Evolutionary conservation across 2,797 vertebrate species (phyloP).

Genomic region (Lacerta bilineata): DNA sequence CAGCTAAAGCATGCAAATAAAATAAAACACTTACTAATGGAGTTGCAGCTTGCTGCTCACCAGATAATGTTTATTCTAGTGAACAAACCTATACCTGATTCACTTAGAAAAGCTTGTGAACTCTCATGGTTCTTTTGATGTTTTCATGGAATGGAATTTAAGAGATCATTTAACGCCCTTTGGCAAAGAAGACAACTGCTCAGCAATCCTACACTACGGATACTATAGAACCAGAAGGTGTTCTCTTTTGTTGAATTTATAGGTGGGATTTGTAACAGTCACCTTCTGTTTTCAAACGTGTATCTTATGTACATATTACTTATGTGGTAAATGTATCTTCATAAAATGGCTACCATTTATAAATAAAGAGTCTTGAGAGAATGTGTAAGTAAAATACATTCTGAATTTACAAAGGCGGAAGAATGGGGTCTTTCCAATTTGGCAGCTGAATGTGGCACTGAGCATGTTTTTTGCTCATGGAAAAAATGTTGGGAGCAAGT

Average conservation of each 20-base stretch:
- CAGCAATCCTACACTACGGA: slow-evolving; percentile 56
- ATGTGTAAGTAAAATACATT: slow-evolving; percentile 68
- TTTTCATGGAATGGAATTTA: slow-evolving; percentile 64
- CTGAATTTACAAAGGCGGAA: slow-evolving; percentile 58
- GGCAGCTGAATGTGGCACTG: slow-evolving; percentile 10
- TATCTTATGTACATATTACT: slow-evolving; percentile 61
- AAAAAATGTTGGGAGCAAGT: neutral
- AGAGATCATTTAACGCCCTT: slow-evolving; percentile 64
- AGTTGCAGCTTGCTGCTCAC: slow-evolving; percentile 71
- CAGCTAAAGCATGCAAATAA: slow-evolving; percentile 76
- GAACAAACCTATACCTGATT: slow-evolving; percentile 68
- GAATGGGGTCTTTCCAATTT: slow-evolving; percentile 58
- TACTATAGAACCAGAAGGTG: slow-evolving; percentile 58
- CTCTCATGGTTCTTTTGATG: slow-evolving; percentile 61
- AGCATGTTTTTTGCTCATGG: neutral
- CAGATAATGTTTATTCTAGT: slow-evolving; percentile 71
- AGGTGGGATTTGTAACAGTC: slow-evolving; percentile 66
- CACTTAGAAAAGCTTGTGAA: slow-evolving; percentile 71
- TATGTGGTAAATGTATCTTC: slow-evolving; percentile 71
- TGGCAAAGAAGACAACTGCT: slow-evolving; percentile 70
- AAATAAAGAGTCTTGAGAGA: slow-evolving; percentile 67
- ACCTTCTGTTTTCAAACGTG: slow-evolving; percentile 49
- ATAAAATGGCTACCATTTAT: slow-evolving; percentile 71
- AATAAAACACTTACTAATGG: slow-evolving; percentile 72
- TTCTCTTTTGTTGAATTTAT: slow-evolving; percentile 60